Conservation (phyloP, 2,797 vertebrate species). For the Cryptoprocta ferox region DNA sequence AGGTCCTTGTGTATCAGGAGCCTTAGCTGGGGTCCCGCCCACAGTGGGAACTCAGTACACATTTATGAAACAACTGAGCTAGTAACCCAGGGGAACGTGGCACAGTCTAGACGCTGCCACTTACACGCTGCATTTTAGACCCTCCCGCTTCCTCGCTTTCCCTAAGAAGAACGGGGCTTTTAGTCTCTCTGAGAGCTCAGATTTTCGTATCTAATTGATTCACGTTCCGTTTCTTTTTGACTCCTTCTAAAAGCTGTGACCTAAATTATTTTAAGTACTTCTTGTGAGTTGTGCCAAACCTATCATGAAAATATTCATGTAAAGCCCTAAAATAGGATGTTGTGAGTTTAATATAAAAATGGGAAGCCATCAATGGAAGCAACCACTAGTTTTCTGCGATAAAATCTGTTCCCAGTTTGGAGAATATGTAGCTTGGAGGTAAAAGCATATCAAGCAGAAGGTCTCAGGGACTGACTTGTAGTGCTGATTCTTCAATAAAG, state of each 20-base stretch:
- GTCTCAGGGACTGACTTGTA: not conserved
- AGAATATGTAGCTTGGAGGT: not conserved
- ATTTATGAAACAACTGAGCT: not conserved
- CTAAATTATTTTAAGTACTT: constrained; percentile 37
- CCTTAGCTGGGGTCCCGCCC: too few species aligned
- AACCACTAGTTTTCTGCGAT: not conserved
- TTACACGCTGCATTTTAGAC: not conserved
- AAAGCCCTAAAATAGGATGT: constrained; percentile 31
- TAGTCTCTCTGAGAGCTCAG: not conserved
- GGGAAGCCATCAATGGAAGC: not conserved
- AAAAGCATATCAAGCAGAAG: not conserved
- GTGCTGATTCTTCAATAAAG: not conserved
- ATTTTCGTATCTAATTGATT: not conserved
- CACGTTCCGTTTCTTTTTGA: not conserved
- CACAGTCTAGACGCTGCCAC: not conserved
- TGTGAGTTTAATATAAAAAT: constrained; percentile 32
- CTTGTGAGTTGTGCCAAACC: not conserved
- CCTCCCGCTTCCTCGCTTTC: not conserved
- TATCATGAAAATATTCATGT: constrained; percentile 22
- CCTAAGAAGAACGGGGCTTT: not conserved
- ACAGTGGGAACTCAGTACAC: not conserved
- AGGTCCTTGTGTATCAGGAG: not conserved
- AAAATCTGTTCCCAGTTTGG: not conserved
- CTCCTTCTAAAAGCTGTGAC: constrained; percentile 6
- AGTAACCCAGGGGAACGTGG: not conserved